A percentile compares a stretch with the other conserved stretches of the same genome.
These are phyloP conservation scores for Enteromius mattozi DNA, from an alignment of 2,797 vertebrate species.

Conservation along the genomic window DNA sequence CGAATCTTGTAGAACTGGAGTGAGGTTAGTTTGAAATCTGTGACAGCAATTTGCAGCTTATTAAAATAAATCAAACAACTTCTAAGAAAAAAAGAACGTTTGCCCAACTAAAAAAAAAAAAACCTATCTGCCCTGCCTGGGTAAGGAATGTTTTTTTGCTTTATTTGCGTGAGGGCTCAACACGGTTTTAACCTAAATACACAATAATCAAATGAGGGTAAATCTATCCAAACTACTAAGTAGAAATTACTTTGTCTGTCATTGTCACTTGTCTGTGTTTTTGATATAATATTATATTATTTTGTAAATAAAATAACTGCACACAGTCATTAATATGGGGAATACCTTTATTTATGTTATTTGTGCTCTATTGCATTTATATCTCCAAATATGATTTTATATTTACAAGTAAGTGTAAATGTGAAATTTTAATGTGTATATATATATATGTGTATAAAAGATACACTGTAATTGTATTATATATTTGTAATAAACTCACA, in stretches of 20 bases:
- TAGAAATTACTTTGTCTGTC: neutral
- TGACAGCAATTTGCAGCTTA: conserved; percentile 49
- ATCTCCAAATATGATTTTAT: neutral
- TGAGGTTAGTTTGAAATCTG: conserved; percentile 40
- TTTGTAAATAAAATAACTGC: neutral
- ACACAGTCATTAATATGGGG: neutral
- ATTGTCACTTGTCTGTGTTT: neutral
- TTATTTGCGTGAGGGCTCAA: neutral
- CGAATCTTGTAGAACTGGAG: conserved; percentile 45
- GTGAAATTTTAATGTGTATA: neutral
- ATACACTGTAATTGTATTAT: neutral
- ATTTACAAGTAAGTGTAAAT: neutral
- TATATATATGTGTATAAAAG: no score
- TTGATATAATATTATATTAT: neutral
- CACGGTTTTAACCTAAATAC: neutral
- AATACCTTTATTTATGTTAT: neutral
- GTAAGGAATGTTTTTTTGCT: neutral
- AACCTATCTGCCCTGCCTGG: neutral
- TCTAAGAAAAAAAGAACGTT: conserved; percentile 22
- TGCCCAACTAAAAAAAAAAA: conserved; percentile 25
- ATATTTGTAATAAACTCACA: neutral
- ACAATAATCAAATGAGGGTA: conserved; percentile 9
- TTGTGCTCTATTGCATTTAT: neutral
- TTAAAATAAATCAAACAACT: conserved; percentile 48
- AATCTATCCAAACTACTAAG: conserved; percentile 5